phyloP scores from a whole-genome alignment of 1,140 invertebrate genomes.

The Hypsibius dujardini region DNA sequence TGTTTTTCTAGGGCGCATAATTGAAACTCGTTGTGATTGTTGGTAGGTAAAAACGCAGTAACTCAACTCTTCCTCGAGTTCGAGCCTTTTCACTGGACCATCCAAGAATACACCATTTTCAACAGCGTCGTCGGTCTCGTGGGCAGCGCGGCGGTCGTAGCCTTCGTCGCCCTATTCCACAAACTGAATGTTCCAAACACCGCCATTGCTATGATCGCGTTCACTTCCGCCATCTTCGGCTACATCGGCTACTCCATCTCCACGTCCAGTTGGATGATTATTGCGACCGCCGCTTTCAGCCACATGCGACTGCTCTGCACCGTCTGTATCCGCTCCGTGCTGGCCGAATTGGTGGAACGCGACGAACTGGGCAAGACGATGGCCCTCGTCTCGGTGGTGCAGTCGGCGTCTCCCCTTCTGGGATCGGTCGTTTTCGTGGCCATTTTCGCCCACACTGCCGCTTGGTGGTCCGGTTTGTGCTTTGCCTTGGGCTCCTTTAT shows the following conservation, averaged over 20 bases:
- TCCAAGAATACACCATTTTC: background rate
- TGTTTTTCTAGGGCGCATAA: too few species aligned
- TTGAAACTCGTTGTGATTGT: too few species aligned
- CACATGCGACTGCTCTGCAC: background rate
- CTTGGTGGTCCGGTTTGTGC: background rate
- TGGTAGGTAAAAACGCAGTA: background rate
- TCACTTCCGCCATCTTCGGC: slow-evolving; percentile 4
- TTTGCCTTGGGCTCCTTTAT: background rate
- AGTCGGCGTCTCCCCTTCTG: background rate
- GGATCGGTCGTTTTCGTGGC: background rate
- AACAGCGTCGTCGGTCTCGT: background rate
- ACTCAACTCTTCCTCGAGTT: slow-evolving; percentile 1
- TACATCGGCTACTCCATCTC: slow-evolving; percentile 1
- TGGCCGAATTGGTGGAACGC: background rate
- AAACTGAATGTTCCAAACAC: background rate
- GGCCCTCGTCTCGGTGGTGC: background rate
- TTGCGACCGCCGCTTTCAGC: background rate
- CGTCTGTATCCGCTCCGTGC: background rate
- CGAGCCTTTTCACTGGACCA: slow-evolving; percentile 3
- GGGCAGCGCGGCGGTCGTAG: background rate
- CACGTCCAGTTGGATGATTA: background rate
- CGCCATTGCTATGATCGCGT: background rate
- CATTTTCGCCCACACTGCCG: background rate
- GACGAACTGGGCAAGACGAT: background rate
- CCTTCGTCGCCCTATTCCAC: background rate